These are phyloP conservation scores for Zosterops hypoxanthus DNA, from an alignment of 2,113 vertebrate species.

Conservation along the genomic window DNA sequence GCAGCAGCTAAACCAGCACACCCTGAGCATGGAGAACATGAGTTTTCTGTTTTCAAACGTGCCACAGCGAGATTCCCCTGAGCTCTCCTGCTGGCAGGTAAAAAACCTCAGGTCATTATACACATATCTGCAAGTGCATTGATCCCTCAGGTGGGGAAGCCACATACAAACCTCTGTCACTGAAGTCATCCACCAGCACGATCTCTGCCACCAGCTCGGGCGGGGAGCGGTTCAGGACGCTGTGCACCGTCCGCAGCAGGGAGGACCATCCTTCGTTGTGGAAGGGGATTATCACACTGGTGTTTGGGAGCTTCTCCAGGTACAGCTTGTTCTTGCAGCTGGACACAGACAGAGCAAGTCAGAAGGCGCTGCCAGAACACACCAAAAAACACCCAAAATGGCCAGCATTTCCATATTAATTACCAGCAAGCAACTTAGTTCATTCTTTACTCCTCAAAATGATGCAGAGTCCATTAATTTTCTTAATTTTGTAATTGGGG, in stretches of 20 bases:
- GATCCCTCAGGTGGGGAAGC: background rate
- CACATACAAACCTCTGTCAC: slow-evolving; percentile 84
- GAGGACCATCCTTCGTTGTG: slow-evolving; percentile 99
- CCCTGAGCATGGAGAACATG: background rate
- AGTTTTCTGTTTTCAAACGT: background rate
- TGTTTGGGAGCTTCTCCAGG: slow-evolving; percentile 89
- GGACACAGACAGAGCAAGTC: slow-evolving; percentile 3
- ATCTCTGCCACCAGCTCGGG: slow-evolving; percentile 91
- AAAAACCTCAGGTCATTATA: background rate
- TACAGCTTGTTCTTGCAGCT: slow-evolving; percentile 95
- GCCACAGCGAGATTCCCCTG: background rate
- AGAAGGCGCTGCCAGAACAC: background rate
- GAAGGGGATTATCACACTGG: slow-evolving; percentile 95
- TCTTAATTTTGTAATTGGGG: background rate
- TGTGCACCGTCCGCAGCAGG: slow-evolving; percentile 93
- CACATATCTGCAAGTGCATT: background rate
- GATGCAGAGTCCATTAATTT: background rate
- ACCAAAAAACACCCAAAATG: background rate
- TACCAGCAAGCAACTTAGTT: background rate
- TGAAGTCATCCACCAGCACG: slow-evolving; percentile 97
- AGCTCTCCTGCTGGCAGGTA: background rate
- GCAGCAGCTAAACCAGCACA: background rate
- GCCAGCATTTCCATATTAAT: background rate
- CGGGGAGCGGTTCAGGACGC: slow-evolving; percentile 93
- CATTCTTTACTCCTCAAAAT: background rate